These are phyloP conservation scores for Archivesica marissinica DNA, from an alignment of 1,140 invertebrate species.

Conservation along the genomic window DNA sequence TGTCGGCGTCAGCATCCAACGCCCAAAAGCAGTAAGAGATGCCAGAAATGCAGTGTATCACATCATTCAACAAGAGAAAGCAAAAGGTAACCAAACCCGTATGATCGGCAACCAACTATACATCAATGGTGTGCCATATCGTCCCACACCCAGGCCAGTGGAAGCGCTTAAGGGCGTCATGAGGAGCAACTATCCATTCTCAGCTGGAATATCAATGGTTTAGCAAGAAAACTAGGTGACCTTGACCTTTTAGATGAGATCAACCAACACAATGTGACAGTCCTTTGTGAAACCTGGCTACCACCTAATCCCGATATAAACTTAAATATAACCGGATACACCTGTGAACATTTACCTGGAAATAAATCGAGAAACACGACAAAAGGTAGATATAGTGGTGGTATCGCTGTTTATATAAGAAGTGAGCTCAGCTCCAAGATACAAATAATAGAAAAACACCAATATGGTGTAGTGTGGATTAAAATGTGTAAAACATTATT, in stretches of 20 bases:
- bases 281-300: constrained; percentile 19
- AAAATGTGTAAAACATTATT: background rate
- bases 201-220: constrained; percentile 36
- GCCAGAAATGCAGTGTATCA: too few species aligned
- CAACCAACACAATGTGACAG: background rate
- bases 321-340: constrained; percentile 5
- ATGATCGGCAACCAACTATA: too few species aligned
- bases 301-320: background rate
- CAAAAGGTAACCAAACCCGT: too few species aligned
- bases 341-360: constrained; percentile 2
- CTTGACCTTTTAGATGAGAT: constrained; percentile 17
- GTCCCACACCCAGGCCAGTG: too few species aligned
- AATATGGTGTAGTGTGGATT: constrained; percentile 25
- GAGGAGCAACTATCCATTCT: too few species aligned
- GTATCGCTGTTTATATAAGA: constrained; percentile 11
- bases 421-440: background rate
- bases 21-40: too few species aligned
- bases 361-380: constrained; percentile 5
- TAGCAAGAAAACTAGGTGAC: constrained; percentile 7
- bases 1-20: too few species aligned
- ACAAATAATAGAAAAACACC: constrained; percentile 7
- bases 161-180: too few species aligned
- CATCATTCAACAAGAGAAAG: too few species aligned
- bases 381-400: constrained; percentile 28
- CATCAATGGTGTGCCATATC: too few species aligned